Evolutionary conservation across 2,888 invertebrate genomes (phyloP).

Genomic region (Meloe dianella): DNA sequence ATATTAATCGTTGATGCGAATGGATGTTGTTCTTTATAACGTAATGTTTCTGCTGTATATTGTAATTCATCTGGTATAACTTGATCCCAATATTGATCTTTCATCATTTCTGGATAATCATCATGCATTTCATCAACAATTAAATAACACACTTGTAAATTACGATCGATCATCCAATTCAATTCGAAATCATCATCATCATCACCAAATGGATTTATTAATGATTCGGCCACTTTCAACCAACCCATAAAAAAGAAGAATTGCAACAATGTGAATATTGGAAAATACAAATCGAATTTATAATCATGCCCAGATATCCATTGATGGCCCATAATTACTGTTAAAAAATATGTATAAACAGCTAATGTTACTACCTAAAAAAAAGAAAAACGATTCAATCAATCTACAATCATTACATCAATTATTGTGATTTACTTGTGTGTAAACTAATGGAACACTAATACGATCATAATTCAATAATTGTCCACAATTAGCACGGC

Average conservation of each 20-base stretch:
- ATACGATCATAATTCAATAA: slow-evolving; percentile 80
- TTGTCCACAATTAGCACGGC: slow-evolving; percentile 78
- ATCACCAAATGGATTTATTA: slow-evolving; percentile 91
- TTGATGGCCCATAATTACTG: slow-evolving; percentile 87
- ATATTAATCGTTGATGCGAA: slow-evolving; percentile 87
- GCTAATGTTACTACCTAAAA: slow-evolving; percentile 80
- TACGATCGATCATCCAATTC: slow-evolving; percentile 92
- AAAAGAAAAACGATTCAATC: too few species aligned
- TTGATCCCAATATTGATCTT: slow-evolving; percentile 92
- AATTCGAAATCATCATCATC: slow-evolving; percentile 93
- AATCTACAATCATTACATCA: too few species aligned
- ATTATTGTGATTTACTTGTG: slow-evolving; percentile 72
- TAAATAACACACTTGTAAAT: slow-evolving; percentile 78
- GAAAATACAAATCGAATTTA: slow-evolving; percentile 85
- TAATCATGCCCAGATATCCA: slow-evolving; percentile 72
- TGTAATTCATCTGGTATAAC: slow-evolving; percentile 86
- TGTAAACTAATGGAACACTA: slow-evolving; percentile 81
- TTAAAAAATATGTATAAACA: slow-evolving; percentile 93
- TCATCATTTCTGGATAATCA: slow-evolving; percentile 86
- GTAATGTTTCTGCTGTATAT: slow-evolving; percentile 78
- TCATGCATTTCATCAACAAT: slow-evolving; percentile 96
- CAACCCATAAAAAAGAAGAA: slow-evolving; percentile 90
- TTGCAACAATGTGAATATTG: slow-evolving; percentile 87
- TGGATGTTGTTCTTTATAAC: slow-evolving; percentile 82
- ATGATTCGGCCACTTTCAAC: slow-evolving; percentile 89